Percentiles rank a stretch among this genome's conserved stretches.
These are phyloP conservation scores for Chelon auratus DNA, from an alignment of 2,797 vertebrate genomes.

Conservation along the genomic window DNA sequence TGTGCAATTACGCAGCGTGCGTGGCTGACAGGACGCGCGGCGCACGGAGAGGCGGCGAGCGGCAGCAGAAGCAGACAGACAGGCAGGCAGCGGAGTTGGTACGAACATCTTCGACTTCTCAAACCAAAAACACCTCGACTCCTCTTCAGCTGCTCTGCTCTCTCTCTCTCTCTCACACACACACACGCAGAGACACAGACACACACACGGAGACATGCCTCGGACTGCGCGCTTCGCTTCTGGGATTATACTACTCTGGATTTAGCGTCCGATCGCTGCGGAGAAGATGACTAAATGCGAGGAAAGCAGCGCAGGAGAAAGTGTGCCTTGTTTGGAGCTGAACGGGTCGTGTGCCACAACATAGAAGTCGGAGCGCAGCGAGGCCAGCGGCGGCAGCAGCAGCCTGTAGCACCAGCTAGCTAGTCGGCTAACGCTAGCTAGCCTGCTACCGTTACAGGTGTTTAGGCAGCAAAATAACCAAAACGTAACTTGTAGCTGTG, in stretches of 20 bases:
- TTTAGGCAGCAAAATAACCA: constrained; percentile 56
- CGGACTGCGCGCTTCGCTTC: constrained; percentile 39
- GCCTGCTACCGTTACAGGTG: constrained; percentile 73
- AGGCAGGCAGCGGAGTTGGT: constrained; percentile 64
- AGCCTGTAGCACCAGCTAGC: constrained; percentile 75
- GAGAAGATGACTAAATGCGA: constrained; percentile 73
- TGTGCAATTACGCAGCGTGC: constrained; percentile 68
- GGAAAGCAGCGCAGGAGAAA: constrained; percentile 74
- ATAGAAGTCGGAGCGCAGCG: constrained; percentile 71
- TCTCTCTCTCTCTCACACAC: too few species aligned
- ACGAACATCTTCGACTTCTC: constrained; percentile 76
- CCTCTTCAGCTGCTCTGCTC: constrained; percentile 50
- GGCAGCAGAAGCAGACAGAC: constrained; percentile 24
- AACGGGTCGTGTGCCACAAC: constrained; percentile 79
- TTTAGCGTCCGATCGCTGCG: constrained; percentile 49
- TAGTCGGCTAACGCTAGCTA: constrained; percentile 47
- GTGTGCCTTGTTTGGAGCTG: constrained; percentile 80
- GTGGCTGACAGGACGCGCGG: constrained; percentile 66
- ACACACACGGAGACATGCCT: constrained; percentile 44
- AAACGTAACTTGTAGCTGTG: constrained; percentile 49
- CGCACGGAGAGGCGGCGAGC: constrained; percentile 37
- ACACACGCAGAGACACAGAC: too few species aligned
- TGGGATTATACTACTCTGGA: constrained; percentile 44
- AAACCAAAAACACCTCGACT: constrained; percentile 66
- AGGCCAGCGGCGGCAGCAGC: constrained; percentile 78